Evolutionary conservation across 2,797 vertebrate species (phyloP), one percentile per base, ranked within the genome.

Genomic region (Bradypodion ventrale): DNA sequence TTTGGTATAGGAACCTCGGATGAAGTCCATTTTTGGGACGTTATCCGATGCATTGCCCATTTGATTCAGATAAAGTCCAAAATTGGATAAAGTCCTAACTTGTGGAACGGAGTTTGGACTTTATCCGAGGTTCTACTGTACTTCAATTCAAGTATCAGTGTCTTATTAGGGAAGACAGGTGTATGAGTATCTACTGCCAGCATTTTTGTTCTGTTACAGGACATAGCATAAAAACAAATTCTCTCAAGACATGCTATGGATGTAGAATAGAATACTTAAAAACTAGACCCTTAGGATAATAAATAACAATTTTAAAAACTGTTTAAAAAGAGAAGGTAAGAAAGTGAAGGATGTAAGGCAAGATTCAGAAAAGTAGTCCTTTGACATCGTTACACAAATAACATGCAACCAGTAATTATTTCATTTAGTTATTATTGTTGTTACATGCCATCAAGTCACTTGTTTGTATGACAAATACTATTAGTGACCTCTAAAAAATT

Each of bases 161-260:
- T 85, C 76, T 85, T 85, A 85, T 74, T 85, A 25, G 52, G 44
- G 59, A 32, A 80, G 86, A 75, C 72, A 70, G 63, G 78, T 86
- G 73, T 37, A 85, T 80, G 78, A 84, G 78, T 69, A 87, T 75
- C 29, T 86, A 86, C 16, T 16, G 86, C 87, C 82, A 79, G 91
- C 86, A 81, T n/a, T 84, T 29, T 88, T 83, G 23, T 80, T 76
- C 65, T 76, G 42, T 16, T 66, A 89, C 16, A 35, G 82, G 62
- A 77, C 75, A 85, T 87, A 89, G 37, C 5, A 69, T 63, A 80
- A 0, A 40, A 19, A 69, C 56, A 85, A 62, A 81, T 76, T 85
- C 73, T 85, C 75, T 84, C 32, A 69, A 49, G 63, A 76, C 73
- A 76, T 35, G 16, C 60, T 75, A 60, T 35, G 74, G 56, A 85